Evolutionary conservation across 2,888 invertebrate species (phyloP), one percentile per base, ranked within the genome.

Genomic region (Antheraea assamensis): DNA sequence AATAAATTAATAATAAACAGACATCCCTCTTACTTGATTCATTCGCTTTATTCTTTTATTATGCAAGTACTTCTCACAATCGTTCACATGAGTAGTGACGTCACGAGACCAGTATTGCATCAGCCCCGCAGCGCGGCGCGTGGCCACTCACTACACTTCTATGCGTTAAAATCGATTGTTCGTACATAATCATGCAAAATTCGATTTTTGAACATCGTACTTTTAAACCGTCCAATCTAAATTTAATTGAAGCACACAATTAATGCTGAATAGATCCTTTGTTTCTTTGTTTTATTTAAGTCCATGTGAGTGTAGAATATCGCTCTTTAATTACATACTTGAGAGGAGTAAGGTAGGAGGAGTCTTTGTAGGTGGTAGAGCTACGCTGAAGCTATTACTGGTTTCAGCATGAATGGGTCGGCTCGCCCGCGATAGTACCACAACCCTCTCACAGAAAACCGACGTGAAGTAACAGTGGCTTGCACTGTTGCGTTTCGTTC

Each of bases 161-260:
- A 80, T 84, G 79, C 78, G 82, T 83, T 85, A 83, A 85, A 42
- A 81, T 88, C 89, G 85, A 89, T 90, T 91, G 90, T 92, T 87
- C 88, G 80, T 81, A 84, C 83, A 88, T 87, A 90, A 91, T 90
- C 85, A 82, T 76, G 83, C 86, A 85, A 82, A 89, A 88, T 90
- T 89, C 87, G 81, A 83, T 88, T 87, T n/a, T 74, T 72, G 71
- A 74, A 74, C 66, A 66, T 71, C 73, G 71, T 30, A 68, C 55
- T 35, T 73, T 73, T 70, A 19, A 71, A 24, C 24, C 68, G 42
- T 30, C 70, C 49, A 47, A 35, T 35, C 10, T 21, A 13, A 35
- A 68, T 68, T 21, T 35, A 35, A 10, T 68, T n/a, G 35, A 35
- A 10, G 68, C n/a, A 21, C 24, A 35, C 52, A n/a, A 64, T 64